A percentile compares a stretch with the other conserved stretches of the same genome.
These are phyloP conservation scores for Campoplex nolae DNA, from an alignment of 2,888 invertebrate genomes.

Conservation along the genomic window DNA sequence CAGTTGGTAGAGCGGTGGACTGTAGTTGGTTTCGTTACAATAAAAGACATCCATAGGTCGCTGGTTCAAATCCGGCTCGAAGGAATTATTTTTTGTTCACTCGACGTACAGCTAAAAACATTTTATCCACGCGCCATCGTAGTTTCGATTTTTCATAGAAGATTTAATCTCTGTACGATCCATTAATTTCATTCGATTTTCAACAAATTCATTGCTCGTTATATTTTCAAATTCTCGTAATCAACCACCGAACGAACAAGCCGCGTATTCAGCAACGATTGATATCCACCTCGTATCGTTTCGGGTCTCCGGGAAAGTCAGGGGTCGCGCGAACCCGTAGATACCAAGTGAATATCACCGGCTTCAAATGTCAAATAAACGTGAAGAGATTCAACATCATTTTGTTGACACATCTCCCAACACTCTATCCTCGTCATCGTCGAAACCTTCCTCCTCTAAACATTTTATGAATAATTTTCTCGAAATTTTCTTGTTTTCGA, in stretches of 20 bases:
- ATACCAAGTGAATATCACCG: conserved; percentile 40
- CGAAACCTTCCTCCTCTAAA: too few species aligned
- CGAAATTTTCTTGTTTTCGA: neutral
- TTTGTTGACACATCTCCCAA: neutral
- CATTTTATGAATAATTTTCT: neutral
- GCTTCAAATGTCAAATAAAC: neutral
- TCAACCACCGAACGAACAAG: neutral
- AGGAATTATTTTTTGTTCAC: conserved; percentile 76
- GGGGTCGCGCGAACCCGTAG: conserved; percentile 32
- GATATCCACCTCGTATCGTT: conserved; percentile 21
- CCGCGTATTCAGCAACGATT: neutral
- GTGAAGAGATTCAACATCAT: neutral
- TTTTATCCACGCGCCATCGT: neutral
- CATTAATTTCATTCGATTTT: neutral
- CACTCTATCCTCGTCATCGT: neutral
- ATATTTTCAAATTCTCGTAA: neutral
- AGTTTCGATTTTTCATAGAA: neutral
- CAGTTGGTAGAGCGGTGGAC: too few species aligned
- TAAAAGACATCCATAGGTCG: too few species aligned
- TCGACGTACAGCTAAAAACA: neutral
- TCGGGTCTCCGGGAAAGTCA: conserved; percentile 29
- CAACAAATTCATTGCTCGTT: neutral
- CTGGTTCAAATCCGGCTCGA: too few species aligned
- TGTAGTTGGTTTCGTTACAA: too few species aligned
- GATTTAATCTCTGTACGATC: too few species aligned